These are phyloP conservation scores for Oikopleura dioica DNA, from an alignment of 23 tunicate species.

Conservation along the genomic window DNA sequence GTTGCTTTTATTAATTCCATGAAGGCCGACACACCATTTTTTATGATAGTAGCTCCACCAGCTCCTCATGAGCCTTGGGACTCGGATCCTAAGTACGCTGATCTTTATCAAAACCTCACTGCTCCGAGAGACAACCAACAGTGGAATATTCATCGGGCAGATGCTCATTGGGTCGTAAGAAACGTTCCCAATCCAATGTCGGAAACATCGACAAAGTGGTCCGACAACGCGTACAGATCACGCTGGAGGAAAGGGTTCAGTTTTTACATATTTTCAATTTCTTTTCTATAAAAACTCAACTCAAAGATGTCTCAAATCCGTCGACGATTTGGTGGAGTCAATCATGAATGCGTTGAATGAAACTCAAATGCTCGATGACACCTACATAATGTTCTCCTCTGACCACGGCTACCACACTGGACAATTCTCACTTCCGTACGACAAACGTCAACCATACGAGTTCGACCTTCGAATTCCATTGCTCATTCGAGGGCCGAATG, in stretches of 20 bases:
- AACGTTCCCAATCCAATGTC: slow-evolving; percentile 64
- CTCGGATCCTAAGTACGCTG: slow-evolving; percentile 38
- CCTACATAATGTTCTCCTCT: slow-evolving; percentile 55
- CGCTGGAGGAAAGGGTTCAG: background rate
- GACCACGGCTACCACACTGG: slow-evolving; percentile 69
- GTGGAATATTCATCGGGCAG: slow-evolving; percentile 1
- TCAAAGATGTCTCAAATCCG: slow-evolving; percentile 49
- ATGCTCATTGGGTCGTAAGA: slow-evolving; percentile 71
- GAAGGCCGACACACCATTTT: slow-evolving; percentile 20
- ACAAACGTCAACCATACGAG: slow-evolving; percentile 81
- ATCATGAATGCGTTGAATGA: slow-evolving; percentile 23
- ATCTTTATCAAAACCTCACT: slow-evolving; percentile 15
- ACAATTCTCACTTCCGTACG: slow-evolving; percentile 73
- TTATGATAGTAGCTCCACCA: slow-evolving; percentile 85
- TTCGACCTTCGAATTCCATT: slow-evolving; percentile 68
- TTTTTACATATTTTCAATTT: background rate
- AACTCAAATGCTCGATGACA: slow-evolving; percentile 20
- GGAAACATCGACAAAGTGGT: slow-evolving; percentile 18
- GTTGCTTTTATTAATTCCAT: slow-evolving; percentile 24
- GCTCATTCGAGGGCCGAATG: slow-evolving; percentile 66
- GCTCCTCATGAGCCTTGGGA: slow-evolving; percentile 94
- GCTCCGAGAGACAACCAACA: slow-evolving; percentile 27
- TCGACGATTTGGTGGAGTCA: slow-evolving; percentile 55
- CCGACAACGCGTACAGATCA: slow-evolving; percentile 44
- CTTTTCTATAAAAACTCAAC: slow-evolving; percentile 20